Base-by-base conservation (phyloP, 2,888 invertebrate genomes). In the Dicycla oo region DNA sequence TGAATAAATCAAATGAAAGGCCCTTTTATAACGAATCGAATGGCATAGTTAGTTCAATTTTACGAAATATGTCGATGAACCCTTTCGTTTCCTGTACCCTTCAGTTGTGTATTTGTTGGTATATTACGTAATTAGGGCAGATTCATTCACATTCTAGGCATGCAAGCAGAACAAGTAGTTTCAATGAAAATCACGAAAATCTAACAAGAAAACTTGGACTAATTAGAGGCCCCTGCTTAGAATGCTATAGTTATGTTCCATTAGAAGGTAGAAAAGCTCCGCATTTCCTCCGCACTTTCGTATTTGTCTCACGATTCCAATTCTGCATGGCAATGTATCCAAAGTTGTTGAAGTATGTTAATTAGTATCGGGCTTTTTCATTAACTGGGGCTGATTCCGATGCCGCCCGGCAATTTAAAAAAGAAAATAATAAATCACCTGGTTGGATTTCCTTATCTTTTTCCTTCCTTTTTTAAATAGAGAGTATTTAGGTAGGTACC, bases 291-390 rank as follows among this genome's bases (percentile, higher is more conserved):
- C 47, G n/a, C 15, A 61, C 20, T 68, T 71, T 26, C 30, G 26
- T 40, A 65, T 81, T 81, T 73, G 56, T 56, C 51, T 69, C 69
- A 69, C 82, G 66, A 80, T 53, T 63, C 54, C 43, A 69, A 73
- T 78, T 80, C 58, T 45, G 54, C 47, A 67, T 72, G 60, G 67
- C 61, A 69, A 47, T 63, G 69, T 78, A 58, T 82, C 65, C 13
- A 23, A 66, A 82, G 61, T 71, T 81, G 64, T 58, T 53, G 47
- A 73, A 82, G 26, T 68, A 78, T 66, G 79, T 70, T 80, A 80
- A 82, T 80, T 80, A 74, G 74, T 51, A 77, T 81, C 43, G 34
- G 69, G 34, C 67, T 67, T 66, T 81, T 82, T 82, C 74, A 80
- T 80, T 80, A 78, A 66, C 69, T 62, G 11, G 61, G 13, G 15